Evolutionary conservation across 2,113 vertebrate species (phyloP).

Genomic region (Aptenodytes patagonicus): DNA sequence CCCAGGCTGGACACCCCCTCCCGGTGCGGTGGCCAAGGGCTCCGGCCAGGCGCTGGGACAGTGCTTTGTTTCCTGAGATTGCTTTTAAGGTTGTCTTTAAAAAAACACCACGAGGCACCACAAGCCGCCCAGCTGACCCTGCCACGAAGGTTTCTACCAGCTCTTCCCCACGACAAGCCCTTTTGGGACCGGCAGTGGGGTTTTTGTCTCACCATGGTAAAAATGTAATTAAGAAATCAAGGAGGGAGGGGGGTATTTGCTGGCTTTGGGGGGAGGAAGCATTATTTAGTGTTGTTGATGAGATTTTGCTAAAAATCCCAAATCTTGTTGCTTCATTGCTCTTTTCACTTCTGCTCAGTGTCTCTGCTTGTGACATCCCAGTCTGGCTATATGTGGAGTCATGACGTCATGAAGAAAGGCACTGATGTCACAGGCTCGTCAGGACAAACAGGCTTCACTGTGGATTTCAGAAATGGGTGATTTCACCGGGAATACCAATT

Average conservation of each 20-base stretch:
- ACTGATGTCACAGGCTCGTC: conserved; percentile 61
- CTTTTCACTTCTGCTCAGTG: background rate
- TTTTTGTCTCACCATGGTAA: background rate
- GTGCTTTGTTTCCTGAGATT: conserved; percentile 52
- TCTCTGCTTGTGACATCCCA: conserved; percentile 22
- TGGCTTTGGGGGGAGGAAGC: background rate
- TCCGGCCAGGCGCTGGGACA: accelerated
- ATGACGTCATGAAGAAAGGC: conserved; percentile 44
- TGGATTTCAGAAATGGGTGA: background rate
- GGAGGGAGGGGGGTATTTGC: background rate
- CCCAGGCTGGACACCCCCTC: background rate
- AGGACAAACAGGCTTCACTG: background rate
- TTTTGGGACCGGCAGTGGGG: background rate
- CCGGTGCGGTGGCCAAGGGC: accelerated
- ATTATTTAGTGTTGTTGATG: background rate
- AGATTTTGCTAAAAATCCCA: background rate
- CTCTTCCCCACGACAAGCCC: background rate
- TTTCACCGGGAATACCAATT: background rate
- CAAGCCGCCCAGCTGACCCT: accelerated
- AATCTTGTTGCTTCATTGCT: background rate
- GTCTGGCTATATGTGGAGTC: background rate
- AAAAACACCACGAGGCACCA: background rate
- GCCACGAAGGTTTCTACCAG: background rate
- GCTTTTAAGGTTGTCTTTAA: background rate
- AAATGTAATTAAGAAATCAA: background rate